Evolutionary conservation across 2,888 invertebrate species (phyloP), one percentile per base, ranked within the genome.

Genomic region (Yponomeuta malinellus): DNA sequence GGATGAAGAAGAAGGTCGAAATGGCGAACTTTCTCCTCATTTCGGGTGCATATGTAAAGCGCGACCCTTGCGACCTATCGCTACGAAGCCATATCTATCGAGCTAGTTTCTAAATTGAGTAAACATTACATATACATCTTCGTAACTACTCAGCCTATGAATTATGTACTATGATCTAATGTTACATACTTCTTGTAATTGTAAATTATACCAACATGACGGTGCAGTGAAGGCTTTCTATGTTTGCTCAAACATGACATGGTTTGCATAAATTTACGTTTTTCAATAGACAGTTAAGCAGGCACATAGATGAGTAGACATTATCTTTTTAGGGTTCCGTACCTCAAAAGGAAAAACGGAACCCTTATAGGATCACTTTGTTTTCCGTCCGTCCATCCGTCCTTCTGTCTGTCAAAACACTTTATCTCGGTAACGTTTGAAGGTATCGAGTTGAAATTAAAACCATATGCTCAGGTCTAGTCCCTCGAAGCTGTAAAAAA

Each of bases 41-140:
- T 59, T 59, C 52, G 52, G 52, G 15, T 59, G 52, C 52, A 15
- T 59, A 15, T 15, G 15, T 59, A 12, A 12, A 59, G 15, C 52
- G 52, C 52, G 52, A 59, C 52, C 52, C 65, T 33, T 65, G 29
- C 64, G 64, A 64, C 64, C 64, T 64, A 29, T 64, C 64, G 64
- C 64, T 64, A 29, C 10, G 29, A 23, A 5, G 64, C 64, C n/a
- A 29, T 10, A 29, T 10, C 15, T 31, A 65, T 65, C 65, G 33
- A 29, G 31, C 31, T 2, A 65, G 65, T 65, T 65, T 65, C 65
- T 65, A 65, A 65, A 12, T 8, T 65, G 65, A 65, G 65, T 33
- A 33, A 65, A 65, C 33, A 59, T 59, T 59, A 59, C 52, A 59
- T 59, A 12, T 59, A 5, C 15, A 12, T 59, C 52, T 15, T 9